These are phyloP conservation scores for Fulmarus glacialis DNA, from an alignment of 2,113 vertebrate species.

Conservation along the genomic window DNA sequence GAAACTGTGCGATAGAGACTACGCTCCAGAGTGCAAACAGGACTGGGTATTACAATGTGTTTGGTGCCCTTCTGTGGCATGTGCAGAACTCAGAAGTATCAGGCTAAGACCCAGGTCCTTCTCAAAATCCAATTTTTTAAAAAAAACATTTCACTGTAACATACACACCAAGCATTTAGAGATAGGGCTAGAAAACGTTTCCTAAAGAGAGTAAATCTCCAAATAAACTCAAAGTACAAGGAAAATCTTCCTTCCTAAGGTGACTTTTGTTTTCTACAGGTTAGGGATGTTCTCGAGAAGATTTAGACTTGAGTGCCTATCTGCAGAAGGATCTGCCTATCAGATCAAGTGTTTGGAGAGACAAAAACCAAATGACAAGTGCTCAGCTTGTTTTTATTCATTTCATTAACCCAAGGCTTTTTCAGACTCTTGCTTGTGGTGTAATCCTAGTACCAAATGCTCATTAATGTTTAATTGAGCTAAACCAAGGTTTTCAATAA, in stretches of 20 bases:
- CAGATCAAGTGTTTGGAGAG: neutral
- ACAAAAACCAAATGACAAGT: neutral
- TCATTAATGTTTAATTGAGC: neutral
- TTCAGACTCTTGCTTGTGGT: neutral
- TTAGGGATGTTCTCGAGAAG: neutral
- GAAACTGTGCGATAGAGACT: fast-evolving
- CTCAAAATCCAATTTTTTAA: neutral
- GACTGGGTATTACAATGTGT: fast-evolving
- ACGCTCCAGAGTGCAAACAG: neutral
- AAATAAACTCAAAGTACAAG: neutral
- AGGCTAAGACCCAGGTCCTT: neutral
- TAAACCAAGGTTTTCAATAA: neutral
- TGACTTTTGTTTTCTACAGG: neutral
- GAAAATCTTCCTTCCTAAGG: neutral
- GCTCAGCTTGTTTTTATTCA: neutral
- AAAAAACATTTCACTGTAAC: neutral
- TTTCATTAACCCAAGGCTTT: neutral
- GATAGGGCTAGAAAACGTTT: neutral
- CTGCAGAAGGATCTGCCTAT: neutral
- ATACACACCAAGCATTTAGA: neutral
- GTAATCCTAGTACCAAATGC: neutral
- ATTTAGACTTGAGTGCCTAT: too few species aligned
- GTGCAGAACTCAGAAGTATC: neutral
- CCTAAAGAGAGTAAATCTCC: neutral
- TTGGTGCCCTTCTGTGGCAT: neutral